Base-by-base conservation (phyloP, 2,113 vertebrate species). In the Engraulis encrasicolus region DNA sequence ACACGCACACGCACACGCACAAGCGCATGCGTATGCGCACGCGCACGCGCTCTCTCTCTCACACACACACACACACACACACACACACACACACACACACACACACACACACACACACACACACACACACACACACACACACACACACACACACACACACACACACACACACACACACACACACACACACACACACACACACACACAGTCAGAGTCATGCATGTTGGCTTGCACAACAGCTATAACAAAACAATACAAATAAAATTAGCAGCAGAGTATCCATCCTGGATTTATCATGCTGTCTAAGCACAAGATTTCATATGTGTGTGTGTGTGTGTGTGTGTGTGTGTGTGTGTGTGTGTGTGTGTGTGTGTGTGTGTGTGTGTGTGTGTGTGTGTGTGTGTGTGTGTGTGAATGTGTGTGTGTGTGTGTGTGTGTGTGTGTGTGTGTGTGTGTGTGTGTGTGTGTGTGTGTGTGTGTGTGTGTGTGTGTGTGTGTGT, bases 401-500 rank as follows among this genome's bases (percentile, higher is more conserved):
- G 52, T 2, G 18, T n/a, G 52, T 20, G 2, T 58, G 18, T 58
- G 2, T 58, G 18, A 18, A 18, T 52, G 14, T 52, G 50, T 58
- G 20, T 58, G 27, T 61, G n/a, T 11, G 6, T 61, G 54, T 6
- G 54, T 9, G 19, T 58, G 54, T 9, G 50, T 15, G 14, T 52
- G 50, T 14, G 14, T 52, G 20, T n/a, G n/a, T 61, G 54, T 61
- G 54, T 61, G 20, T 54, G 50, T 54, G 50, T 54, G 50, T 54
- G 19, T 54, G 50, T 19, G 50, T 54, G 50, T 54, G 50, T 54
- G 50, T 54, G 50, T 54, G 50, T 54, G 50, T 54, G 50, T 54
- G 50, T 54, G 87, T 18, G 50, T 82, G 87, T 77, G 88, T 84
- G 81, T 81, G 87, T 89, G 82, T 23, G 48, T 77, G 74, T 81